Conservation (phyloP, 2,797 vertebrate species). For the Philypnodon macrostomus region DNA sequence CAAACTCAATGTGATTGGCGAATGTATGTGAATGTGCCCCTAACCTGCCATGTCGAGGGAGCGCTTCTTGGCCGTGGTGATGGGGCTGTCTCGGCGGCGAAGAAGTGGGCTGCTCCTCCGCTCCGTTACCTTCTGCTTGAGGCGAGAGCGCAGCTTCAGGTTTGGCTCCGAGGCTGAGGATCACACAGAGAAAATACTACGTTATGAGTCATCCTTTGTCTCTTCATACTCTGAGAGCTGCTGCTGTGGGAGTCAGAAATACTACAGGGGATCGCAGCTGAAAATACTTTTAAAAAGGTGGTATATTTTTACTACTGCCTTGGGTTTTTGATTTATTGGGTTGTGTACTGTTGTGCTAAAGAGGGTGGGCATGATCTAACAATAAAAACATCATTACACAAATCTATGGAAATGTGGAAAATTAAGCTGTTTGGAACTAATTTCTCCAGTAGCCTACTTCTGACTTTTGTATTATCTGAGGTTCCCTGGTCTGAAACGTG, state of each 20-base stretch:
- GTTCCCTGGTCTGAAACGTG: too few species aligned
- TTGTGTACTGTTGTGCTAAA: neutral
- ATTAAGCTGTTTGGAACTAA: too few species aligned
- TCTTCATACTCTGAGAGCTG: neutral
- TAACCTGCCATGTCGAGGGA: slow-evolving; percentile 89
- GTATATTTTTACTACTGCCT: neutral
- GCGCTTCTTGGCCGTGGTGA: slow-evolving; percentile 89
- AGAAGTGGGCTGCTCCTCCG: slow-evolving; percentile 91
- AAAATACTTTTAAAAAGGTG: neutral
- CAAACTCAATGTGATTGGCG: too few species aligned
- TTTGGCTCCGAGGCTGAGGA: slow-evolving; percentile 92
- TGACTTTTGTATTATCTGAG: too few species aligned
- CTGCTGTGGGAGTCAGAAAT: slow-evolving; percentile 2
- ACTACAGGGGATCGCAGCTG: neutral
- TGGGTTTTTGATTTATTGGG: neutral
- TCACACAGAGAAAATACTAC: neutral
- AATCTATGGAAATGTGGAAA: too few species aligned
- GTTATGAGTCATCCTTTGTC: slow-evolving; percentile 7
- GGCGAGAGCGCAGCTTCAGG: slow-evolving; percentile 90
- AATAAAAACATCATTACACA: too few species aligned
- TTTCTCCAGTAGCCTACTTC: neutral
- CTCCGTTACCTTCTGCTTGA: slow-evolving; percentile 97
- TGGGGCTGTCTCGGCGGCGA: slow-evolving; percentile 86
- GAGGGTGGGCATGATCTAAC: neutral
- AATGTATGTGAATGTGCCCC: neutral